Evolutionary conservation across 2,888 invertebrate genomes (phyloP).

Genomic region (Cryptocheilus praepositus): DNA sequence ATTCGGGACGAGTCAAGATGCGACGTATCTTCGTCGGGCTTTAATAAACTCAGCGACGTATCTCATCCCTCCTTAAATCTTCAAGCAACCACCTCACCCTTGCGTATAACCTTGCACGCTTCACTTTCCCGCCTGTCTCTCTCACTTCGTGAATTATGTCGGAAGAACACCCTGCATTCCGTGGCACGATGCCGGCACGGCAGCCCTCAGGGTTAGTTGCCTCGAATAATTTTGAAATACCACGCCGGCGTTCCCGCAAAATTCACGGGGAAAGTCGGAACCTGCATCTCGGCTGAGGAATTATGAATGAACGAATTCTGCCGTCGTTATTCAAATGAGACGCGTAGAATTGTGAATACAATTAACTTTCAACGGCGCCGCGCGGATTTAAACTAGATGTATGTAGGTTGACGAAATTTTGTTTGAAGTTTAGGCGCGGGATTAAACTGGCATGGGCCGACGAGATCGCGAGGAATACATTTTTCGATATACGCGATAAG

Average conservation of each 20-base stretch:
- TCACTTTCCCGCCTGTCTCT: constrained; percentile 5
- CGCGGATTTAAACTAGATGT: background rate
- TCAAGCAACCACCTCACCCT: too few species aligned
- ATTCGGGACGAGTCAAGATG: background rate
- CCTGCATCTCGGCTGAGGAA: background rate
- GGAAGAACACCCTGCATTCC: constrained; percentile 7
- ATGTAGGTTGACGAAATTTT: too few species aligned
- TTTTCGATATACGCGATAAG: too few species aligned
- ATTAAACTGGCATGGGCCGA: too few species aligned
- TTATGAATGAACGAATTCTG: constrained; percentile 6
- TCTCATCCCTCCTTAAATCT: background rate
- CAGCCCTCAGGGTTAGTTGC: constrained; percentile 22
- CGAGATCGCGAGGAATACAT: too few species aligned
- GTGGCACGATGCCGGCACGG: background rate
- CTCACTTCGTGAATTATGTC: constrained; percentile 6
- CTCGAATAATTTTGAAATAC: constrained; percentile 36
- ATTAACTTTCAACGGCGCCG: background rate
- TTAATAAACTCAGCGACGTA: constrained; percentile 8
- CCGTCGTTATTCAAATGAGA: background rate
- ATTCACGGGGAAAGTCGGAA: constrained; percentile 5
- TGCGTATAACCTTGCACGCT: background rate
- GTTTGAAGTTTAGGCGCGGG: too few species aligned
- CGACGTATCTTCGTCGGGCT: constrained; percentile 11
- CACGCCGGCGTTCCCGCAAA: constrained; percentile 14
- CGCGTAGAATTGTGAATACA: background rate